These are phyloP conservation scores for Melanostoma mellinum DNA, from an alignment of 2,888 invertebrate genomes.

Conservation along the genomic window DNA sequence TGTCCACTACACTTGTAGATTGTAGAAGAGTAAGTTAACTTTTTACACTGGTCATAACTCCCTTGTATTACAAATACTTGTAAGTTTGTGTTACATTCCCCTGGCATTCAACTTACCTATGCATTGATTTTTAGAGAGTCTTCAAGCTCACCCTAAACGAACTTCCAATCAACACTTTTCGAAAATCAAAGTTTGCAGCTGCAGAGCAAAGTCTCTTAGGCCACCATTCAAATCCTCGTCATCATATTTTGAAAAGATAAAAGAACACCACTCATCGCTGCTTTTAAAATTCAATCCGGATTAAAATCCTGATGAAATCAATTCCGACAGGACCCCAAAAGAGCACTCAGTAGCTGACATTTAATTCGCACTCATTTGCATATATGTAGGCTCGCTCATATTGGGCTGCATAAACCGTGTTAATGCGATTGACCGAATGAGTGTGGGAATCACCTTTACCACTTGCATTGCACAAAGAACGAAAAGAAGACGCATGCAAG, in stretches of 20 bases:
- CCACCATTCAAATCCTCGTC: not conserved
- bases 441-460: conserved; percentile 59
- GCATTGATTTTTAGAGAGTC: too few species aligned
- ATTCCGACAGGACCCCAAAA: conserved; percentile 35
- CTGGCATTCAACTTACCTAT: too few species aligned
- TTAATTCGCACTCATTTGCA: conserved; percentile 40
- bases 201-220: not conserved
- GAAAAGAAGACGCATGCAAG: not conserved
- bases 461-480: conserved; percentile 13
- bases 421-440: conserved; percentile 64
- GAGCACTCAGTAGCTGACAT: conserved; percentile 37
- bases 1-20: too few species aligned
- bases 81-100: too few species aligned
- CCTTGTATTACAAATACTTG: too few species aligned
- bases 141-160: too few species aligned
- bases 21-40: too few species aligned
- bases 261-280: not conserved
- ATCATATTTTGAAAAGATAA: not conserved
- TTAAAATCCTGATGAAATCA: conserved; percentile 44
- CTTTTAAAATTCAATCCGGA: conserved; percentile 16
- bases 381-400: not conserved
- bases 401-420: conserved; percentile 40
- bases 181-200: too few species aligned
- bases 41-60: too few species aligned
- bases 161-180: too few species aligned